These are phyloP conservation scores for Petroica traversi DNA, from an alignment of 2,113 vertebrate genomes.

Conservation along the genomic window DNA sequence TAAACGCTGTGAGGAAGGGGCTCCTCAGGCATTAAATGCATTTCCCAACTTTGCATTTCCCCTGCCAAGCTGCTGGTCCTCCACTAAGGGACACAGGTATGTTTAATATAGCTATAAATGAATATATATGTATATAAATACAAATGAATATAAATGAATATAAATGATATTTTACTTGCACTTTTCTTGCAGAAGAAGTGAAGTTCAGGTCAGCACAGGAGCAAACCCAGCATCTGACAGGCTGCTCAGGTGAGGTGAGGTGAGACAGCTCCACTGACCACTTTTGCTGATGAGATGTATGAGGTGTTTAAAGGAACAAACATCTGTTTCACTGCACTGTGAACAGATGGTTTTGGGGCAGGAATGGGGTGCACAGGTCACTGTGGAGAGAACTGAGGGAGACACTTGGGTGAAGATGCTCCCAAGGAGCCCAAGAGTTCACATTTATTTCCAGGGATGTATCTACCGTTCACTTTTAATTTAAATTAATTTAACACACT, in stretches of 20 bases:
- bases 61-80: background rate
- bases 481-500: background rate
- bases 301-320: background rate
- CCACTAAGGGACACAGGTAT: background rate
- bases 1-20: rapidly evolving
- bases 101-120: rapidly evolving
- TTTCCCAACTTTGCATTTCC: background rate
- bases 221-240: background rate
- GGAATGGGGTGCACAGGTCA: background rate
- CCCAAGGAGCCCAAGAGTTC: background rate
- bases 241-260: background rate
- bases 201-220: background rate
- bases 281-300: background rate
- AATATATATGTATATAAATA: rapidly evolving
- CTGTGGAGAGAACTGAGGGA: too few relatives aligned
- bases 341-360: background rate
- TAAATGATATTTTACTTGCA: too few relatives aligned
- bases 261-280: background rate
- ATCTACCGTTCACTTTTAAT: background rate
- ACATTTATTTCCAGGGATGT: background rate
- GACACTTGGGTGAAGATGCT: background rate
- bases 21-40: background rate
- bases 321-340: background rate
- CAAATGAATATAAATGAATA: background rate
- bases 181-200: background rate